Evolutionary conservation across 1,140 invertebrate species (phyloP).

Genomic region (Coenobita brevimanus): DNA sequence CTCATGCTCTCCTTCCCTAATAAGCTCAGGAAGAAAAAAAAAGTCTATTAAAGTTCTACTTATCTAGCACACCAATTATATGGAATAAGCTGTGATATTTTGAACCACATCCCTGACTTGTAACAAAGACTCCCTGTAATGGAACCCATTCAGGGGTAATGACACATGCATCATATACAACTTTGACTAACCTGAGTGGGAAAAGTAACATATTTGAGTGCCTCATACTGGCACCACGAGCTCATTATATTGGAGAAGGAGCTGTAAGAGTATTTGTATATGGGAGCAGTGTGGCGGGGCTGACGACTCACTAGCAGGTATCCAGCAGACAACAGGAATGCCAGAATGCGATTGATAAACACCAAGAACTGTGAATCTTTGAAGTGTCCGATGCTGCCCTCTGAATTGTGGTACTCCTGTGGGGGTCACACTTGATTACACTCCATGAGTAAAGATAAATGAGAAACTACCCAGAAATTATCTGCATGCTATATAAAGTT

Average conservation of each 20-base stretch:
- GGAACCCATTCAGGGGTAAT: not conserved
- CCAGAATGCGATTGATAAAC: constrained; percentile 75
- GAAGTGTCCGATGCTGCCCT: constrained; percentile 72
- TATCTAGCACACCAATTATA: too few species aligned
- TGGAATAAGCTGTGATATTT: too few species aligned
- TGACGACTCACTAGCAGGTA: constrained; percentile 73
- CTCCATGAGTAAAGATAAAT: not conserved
- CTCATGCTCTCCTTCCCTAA: too few species aligned
- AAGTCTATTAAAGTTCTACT: too few species aligned
- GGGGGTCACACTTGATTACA: too few species aligned
- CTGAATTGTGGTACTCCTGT: constrained; percentile 56
- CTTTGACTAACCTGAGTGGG: constrained; percentile 88
- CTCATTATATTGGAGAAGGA: constrained; percentile 98
- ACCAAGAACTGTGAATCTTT: constrained; percentile 78
- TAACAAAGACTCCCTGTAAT: too few species aligned
- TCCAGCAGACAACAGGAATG: constrained; percentile 58
- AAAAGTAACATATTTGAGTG: constrained; percentile 98
- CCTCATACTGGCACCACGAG: constrained; percentile 99
- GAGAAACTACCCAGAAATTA: too few species aligned
- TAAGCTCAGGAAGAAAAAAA: too few species aligned
- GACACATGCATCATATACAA: not conserved
- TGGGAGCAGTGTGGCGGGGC: constrained; percentile 85
- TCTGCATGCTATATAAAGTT: too few species aligned
- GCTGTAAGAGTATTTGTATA: constrained; percentile 97
- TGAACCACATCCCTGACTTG: too few species aligned